Base-by-base conservation (phyloP, 2,797 vertebrate genomes). In the Phrynocephalus forsythii region DNA sequence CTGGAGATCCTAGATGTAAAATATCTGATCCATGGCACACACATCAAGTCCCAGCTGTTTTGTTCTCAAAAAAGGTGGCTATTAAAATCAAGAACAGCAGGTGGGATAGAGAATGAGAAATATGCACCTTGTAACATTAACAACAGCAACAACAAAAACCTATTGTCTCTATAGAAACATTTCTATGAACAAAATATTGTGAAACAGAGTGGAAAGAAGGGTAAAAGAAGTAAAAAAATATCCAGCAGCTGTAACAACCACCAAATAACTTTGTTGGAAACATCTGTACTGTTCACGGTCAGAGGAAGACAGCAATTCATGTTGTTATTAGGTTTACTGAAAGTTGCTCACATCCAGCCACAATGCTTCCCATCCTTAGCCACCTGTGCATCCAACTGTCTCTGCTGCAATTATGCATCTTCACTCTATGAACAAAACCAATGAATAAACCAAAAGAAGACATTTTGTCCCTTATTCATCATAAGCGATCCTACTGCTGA, bases 401-500 rank as follows among this genome's bases (percentile, higher is more conserved):
- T 84, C 71, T n/a, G 82, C 86, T 92, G 89, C 87, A 78, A 72
- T 90, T 90, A 91, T 84, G 92, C 86, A 88, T 87, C 91, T 93
- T 91, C 94, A 89, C 89, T 80, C 89, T 78, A 66, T 66, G 82
- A 75, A 76, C 44, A 83, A 73, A 85, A 63, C 18, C 60, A 63
- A 63, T 63, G 20, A 63, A 63, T 20, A 16, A 63, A 63, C 18
- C 60, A 63, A 91, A 91, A 86, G 84, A 90, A 87, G 48, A 84
- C 87, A 87, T 85, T 75, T 90, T 83, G 22, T 28, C 66, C 63
- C 77, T 82, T 88, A 78, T 73, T 83, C 79, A 88, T 91, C 90
- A 9, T 30, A 76, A 81, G 79, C 33, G 73, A 89, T 82, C 24
- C 73, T 44, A 5, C 3, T 18, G 1, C 72, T 38, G 69, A 30